Evolutionary conservation across 2,888 invertebrate species (phyloP).

Genomic region (Drosophila subquinaria): DNA sequence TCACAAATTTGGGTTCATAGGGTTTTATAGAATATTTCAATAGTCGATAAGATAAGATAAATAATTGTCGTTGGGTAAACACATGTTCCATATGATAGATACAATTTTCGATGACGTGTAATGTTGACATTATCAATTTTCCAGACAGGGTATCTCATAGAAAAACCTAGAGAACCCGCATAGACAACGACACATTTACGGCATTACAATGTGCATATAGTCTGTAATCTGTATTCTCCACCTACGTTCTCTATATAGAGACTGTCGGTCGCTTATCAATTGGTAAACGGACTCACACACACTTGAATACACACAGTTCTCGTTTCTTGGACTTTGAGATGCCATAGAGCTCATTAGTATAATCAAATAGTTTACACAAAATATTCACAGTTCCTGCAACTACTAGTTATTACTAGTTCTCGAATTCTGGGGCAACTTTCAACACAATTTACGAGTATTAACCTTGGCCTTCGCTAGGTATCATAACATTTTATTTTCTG

Average conservation of each 20-base stretch:
- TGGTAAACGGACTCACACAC: conserved; percentile 36
- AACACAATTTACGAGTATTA: conserved; percentile 19
- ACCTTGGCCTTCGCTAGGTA: conserved; percentile 42
- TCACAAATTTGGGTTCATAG: conserved; percentile 21
- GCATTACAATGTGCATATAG: conserved; percentile 7
- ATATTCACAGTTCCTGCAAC: conserved; percentile 24
- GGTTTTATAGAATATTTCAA: conserved; percentile 11
- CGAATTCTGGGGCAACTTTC: conserved; percentile 15
- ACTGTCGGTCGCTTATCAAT: conserved; percentile 57
- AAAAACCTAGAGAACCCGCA: conserved; percentile 36
- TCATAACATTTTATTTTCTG: conserved; percentile 2
- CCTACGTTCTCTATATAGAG: conserved; percentile 23
- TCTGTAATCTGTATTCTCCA: conserved; percentile 46
- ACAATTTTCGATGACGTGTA: conserved; percentile 40
- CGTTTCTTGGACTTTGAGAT: conserved; percentile 65
- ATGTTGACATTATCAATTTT: conserved; percentile 14
- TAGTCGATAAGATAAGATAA: conserved; percentile 28
- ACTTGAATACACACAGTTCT: conserved; percentile 10
- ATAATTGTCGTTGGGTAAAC: conserved; percentile 20
- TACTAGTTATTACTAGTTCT: conserved; percentile 47
- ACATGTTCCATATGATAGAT: conserved; percentile 22
- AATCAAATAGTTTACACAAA: conserved; percentile 26
- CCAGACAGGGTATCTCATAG: conserved; percentile 12
- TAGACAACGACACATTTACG: conserved; percentile 18
- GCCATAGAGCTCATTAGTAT: conserved; percentile 46